Conservation (phyloP, 2,888 invertebrate genomes). For the Eustalomyia histrio region DNA sequence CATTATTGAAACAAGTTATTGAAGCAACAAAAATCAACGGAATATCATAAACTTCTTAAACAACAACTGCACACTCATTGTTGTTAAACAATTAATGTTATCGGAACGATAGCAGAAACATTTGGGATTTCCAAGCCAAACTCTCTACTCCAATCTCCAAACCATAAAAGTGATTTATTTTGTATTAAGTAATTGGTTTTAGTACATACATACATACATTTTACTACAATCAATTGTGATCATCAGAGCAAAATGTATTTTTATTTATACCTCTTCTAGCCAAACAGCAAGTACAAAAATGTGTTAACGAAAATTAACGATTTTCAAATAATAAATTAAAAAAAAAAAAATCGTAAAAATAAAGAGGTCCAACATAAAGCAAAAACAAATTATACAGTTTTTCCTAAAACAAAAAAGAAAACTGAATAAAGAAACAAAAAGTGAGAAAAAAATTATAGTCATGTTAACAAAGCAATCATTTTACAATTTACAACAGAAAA, state of each 20-base stretch:
- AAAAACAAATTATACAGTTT: neutral
- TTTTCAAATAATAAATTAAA: slow-evolving; percentile 51
- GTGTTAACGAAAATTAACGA: slow-evolving; percentile 56
- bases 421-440: neutral
- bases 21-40: neutral
- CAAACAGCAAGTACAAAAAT: neutral
- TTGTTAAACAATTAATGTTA: neutral
- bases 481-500: slow-evolving; percentile 54
- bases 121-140: neutral
- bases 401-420: neutral
- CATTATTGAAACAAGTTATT: neutral
- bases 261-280: neutral
- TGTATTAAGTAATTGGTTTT: neutral
- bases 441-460: slow-evolving; percentile 23
- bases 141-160: neutral
- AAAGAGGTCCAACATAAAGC: neutral
- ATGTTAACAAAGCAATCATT: slow-evolving; percentile 64
- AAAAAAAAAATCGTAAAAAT: neutral
- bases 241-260: neutral
- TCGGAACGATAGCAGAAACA: neutral
- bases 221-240: neutral
- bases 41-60: neutral
- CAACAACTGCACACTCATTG: neutral
- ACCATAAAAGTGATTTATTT: neutral
- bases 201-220: neutral